Evolutionary conservation across 2,113 vertebrate genomes (phyloP).

Genomic region (Lutjanus erythropterus): DNA sequence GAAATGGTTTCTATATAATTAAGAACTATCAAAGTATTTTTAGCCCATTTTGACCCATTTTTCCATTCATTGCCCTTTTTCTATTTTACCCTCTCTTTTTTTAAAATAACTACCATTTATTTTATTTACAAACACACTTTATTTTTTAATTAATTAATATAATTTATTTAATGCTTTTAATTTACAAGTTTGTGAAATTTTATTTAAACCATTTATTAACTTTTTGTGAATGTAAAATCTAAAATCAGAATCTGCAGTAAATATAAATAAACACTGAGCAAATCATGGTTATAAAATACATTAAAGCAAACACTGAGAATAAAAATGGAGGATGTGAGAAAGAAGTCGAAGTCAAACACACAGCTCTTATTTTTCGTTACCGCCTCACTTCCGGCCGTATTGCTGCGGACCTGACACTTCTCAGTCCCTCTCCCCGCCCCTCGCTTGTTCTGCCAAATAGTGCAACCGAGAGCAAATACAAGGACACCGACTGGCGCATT

Average conservation of each 20-base stretch:
- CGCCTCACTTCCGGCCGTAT: slow-evolving; percentile 32
- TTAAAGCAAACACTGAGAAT: background rate
- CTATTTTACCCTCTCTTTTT: no score
- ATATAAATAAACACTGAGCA: background rate
- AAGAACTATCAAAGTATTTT: no score
- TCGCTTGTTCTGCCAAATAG: slow-evolving; percentile 68
- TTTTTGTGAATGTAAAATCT: no score
- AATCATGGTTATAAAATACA: background rate
- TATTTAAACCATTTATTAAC: background rate
- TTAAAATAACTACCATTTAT: background rate
- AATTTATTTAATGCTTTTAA: background rate
- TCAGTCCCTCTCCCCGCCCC: slow-evolving; percentile 58
- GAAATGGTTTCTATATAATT: no score
- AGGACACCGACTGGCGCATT: slow-evolving; percentile 59
- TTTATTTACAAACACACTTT: background rate
- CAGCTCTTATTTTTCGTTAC: slow-evolving; percentile 45
- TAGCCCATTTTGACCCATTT: no score
- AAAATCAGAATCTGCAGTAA: background rate
- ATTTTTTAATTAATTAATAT: no score
- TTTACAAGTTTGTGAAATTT: background rate
- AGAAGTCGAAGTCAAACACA: background rate
- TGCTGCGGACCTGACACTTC: slow-evolving; percentile 15
- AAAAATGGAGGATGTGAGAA: background rate
- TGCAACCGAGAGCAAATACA: slow-evolving; percentile 61
- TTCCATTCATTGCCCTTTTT: background rate